Percentiles rank a stretch among this genome's conserved stretches.
phyloP scores from a whole-genome alignment of 92 coral and sea anemone species.

The Virgularia gustaviana region DNA sequence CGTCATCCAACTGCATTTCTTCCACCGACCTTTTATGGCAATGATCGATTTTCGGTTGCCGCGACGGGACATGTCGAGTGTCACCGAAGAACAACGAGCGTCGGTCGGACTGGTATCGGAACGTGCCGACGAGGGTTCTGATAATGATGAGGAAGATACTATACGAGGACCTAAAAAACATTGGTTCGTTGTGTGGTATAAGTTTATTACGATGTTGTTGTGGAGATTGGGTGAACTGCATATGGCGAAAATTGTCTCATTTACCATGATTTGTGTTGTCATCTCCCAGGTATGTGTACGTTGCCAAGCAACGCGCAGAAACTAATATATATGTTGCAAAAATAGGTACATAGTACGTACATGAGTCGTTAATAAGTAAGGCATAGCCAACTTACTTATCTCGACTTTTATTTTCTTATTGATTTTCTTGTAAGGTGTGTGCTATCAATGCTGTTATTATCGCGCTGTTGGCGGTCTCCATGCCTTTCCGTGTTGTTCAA shows the following conservation, averaged over 20 bases:
- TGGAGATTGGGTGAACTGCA: constrained; percentile 97
- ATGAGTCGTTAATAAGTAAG: neutral
- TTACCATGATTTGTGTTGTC: constrained; percentile 83
- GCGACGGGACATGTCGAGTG: constrained; percentile 36
- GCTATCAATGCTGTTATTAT: constrained; percentile 91
- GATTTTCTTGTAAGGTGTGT: constrained; percentile 65
- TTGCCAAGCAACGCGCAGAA: neutral
- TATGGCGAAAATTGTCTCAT: constrained; percentile 76
- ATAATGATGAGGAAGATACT: constrained; percentile 34
- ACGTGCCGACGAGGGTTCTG: constrained; percentile 3
- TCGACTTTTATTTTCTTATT: neutral
- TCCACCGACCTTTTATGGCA: constrained; percentile 92
- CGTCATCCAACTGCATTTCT: constrained; percentile 93
- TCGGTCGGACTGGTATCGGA: constrained; percentile 27
- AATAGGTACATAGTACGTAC: no score
- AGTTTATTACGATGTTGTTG: constrained; percentile 72
- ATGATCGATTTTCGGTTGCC: constrained; percentile 85
- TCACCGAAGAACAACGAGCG: constrained; percentile 29
- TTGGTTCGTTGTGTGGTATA: constrained; percentile 62
- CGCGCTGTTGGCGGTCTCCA: constrained; percentile 80
- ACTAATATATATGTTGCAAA: no score
- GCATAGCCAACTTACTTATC: neutral
- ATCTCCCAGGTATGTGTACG: constrained; percentile 88
- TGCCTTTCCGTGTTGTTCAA: constrained; percentile 93
- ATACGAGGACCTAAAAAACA: neutral